Evolutionary conservation across 1,140 invertebrate genomes (phyloP).

Genomic region (Pinna nobilis): DNA sequence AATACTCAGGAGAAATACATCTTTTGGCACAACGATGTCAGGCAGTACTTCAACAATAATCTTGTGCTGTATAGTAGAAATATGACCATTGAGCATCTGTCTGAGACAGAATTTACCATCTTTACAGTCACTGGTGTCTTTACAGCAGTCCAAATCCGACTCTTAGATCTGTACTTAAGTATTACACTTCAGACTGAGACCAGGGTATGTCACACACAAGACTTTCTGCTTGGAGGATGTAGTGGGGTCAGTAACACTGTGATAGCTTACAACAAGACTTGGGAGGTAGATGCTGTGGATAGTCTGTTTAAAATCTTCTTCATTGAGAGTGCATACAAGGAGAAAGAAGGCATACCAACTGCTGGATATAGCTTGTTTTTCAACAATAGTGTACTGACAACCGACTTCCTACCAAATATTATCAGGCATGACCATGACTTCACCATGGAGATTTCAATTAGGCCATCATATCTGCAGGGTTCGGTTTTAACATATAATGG

Average conservation of each 20-base stretch:
- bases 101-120: slow-evolving; percentile 24
- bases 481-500: slow-evolving; percentile 45
- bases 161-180: slow-evolving; percentile 28
- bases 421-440: slow-evolving; percentile 38
- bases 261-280: slow-evolving; percentile 3
- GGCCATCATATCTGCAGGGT: slow-evolving; percentile 24
- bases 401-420: slow-evolving; percentile 29
- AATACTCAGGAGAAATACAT: background rate
- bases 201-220: slow-evolving; percentile 18
- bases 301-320: slow-evolving; percentile 39
- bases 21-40: slow-evolving; percentile 43
- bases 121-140: background rate
- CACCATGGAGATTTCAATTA: slow-evolving; percentile 38
- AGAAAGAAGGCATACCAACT: slow-evolving; percentile 28
- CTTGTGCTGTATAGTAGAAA: background rate
- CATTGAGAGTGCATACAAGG: slow-evolving; percentile 12
- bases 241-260: slow-evolving; percentile 11
- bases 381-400: slow-evolving; percentile 26
- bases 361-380: slow-evolving; percentile 40
- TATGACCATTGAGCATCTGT: background rate
- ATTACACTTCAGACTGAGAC: slow-evolving; percentile 28
- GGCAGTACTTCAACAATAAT: slow-evolving; percentile 18
- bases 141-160: slow-evolving; percentile 23
- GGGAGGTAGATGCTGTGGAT: slow-evolving; percentile 8
- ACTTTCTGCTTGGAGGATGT: slow-evolving; percentile 29